A percentile compares a stretch with the other conserved stretches of the same genome.
phyloP scores from a whole-genome alignment of 2,113 vertebrate species.

The Pangasianodon hypophthalmus region DNA sequence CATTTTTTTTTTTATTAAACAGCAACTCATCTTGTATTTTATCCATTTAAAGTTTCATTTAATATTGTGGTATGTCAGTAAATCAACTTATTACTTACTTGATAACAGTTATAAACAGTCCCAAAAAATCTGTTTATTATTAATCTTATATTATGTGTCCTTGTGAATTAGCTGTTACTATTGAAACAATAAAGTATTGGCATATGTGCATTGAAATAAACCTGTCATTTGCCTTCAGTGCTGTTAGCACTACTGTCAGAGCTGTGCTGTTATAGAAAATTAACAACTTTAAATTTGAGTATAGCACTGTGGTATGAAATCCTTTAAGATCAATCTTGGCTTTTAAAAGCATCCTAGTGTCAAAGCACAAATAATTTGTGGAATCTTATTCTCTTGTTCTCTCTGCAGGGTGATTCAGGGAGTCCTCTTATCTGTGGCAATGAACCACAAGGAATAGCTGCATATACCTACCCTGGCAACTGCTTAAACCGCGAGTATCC shows the following conservation, averaged over 20 bases:
- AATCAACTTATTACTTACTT: too few species aligned
- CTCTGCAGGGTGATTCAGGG: constrained; percentile 54
- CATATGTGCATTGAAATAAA: not conserved
- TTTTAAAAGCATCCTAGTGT: not conserved
- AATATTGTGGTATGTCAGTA: not conserved
- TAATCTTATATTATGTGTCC: too few species aligned
- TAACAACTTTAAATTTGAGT: not conserved
- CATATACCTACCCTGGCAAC: not conserved
- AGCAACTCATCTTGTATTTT: not conserved
- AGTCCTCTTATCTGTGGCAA: constrained; percentile 48
- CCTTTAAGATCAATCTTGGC: not conserved
- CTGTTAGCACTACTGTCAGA: not conserved
- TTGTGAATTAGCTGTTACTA: too few species aligned
- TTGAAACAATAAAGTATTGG: too few species aligned
- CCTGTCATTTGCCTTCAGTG: not conserved
- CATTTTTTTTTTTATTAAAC: too few species aligned
- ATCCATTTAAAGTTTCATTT: not conserved
- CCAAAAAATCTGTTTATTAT: too few species aligned
- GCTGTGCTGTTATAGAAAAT: not conserved
- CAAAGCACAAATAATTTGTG: not conserved
- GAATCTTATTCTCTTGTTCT: not conserved
- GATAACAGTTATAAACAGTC: too few species aligned
- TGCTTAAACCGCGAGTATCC: constrained; percentile 33
- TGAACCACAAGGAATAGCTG: constrained; percentile 34
- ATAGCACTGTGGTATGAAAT: not conserved